Base-by-base conservation (phyloP, 2,888 invertebrate genomes). In the Cyaniris semiargus region DNA sequence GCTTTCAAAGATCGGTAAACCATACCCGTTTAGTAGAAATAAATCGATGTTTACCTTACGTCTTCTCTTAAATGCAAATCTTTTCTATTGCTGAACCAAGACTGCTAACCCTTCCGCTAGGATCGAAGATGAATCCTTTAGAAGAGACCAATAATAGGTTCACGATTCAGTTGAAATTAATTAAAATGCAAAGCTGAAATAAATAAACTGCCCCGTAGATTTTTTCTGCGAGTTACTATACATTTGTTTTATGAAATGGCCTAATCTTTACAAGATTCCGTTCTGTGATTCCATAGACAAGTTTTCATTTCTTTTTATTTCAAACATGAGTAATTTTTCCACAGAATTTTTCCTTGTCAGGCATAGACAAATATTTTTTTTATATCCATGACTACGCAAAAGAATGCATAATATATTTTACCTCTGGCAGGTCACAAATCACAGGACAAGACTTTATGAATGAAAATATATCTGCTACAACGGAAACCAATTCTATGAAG, bases 201-300 rank as follows among this genome's bases (percentile, higher is more conserved):
- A 94, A 94, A 93, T 93, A 93, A 94, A 94, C 92, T 91, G 92
- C 91, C 92, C 92, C 90, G 92, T 92, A 90, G 90, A 93, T 93
- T 92, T 92, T 94, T 94, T 94, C 93, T 94, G 94, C 93, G 92
- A 94, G 93, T 91, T 92, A 94, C 94, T 94, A 94, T 93, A 94
- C 94, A 94, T 94, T 94, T 94, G 94, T 94, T 94, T 93, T 93
- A 94, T 94, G 94, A 94, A 94, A 94, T 94, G 94, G 94, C 94
- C 94, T 94, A 94, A 93, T 94, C 94, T 94, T 94, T 94, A 93
- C 94, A 94, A 94, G 94, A 94, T 94, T 94, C 93, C 92, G 92
- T 94, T 94, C 94, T 93, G 92, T 92, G 89, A 88, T 92, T 89
- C 90, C 94, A 94, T 94, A 94, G 93, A 94, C 93, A 93, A 92